phyloP scores from a whole-genome alignment of 2,888 invertebrate genomes.

The Plusia festucae region DNA sequence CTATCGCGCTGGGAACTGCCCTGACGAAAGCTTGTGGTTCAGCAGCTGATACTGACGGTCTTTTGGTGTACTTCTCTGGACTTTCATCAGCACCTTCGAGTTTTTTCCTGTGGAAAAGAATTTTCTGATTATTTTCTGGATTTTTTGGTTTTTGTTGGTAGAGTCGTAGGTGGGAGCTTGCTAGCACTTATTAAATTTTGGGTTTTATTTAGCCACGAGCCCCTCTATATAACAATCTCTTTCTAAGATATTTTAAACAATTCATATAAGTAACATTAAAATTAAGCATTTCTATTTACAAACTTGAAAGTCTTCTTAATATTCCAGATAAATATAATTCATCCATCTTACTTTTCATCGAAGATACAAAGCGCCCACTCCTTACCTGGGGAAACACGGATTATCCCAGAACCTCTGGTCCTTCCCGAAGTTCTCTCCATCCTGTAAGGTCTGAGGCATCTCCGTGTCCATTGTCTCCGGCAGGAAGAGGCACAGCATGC shows the following conservation, averaged over 20 bases:
- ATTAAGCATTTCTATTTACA: too few relatives aligned
- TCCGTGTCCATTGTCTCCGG: slow-evolving; percentile 96
- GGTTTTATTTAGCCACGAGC: too few relatives aligned
- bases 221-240: too few relatives aligned
- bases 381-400: slow-evolving; percentile 92
- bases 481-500: slow-evolving; percentile 93
- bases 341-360: not conserved
- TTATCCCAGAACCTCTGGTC: slow-evolving; percentile 95
- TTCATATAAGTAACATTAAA: too few relatives aligned
- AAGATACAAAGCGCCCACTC: not conserved
- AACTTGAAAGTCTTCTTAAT: too few relatives aligned
- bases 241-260: too few relatives aligned
- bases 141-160: too few relatives aligned
- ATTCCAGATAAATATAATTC: too few relatives aligned
- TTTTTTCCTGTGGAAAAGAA: slow-evolving; percentile 64
- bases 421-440: slow-evolving; percentile 95
- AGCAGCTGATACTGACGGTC: slow-evolving; percentile 62
- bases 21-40: slow-evolving; percentile 74
- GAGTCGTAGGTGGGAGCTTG: too few relatives aligned
- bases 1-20: slow-evolving; percentile 73
- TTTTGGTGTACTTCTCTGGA: slow-evolving; percentile 73
- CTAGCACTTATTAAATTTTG: too few relatives aligned
- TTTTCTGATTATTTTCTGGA: too few relatives aligned
- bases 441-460: slow-evolving; percentile 95
- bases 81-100: slow-evolving; percentile 65